Conservation (phyloP, 2,113 vertebrate genomes). For the Cinclus cinclus region DNA sequence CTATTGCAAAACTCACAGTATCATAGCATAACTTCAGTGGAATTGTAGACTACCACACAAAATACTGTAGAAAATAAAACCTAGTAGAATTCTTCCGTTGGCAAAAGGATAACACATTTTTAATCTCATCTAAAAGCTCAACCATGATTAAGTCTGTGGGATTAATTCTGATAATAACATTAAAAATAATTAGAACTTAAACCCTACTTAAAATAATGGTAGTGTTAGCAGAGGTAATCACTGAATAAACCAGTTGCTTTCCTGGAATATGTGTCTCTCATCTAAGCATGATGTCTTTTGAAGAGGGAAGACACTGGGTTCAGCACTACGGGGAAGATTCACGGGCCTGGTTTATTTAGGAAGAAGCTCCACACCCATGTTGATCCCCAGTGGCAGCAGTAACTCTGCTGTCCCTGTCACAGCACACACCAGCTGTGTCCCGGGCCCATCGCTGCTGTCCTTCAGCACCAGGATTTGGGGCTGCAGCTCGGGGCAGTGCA, state of each 20-base stretch:
- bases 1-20: neutral
- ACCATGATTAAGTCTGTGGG: neutral
- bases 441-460: neutral
- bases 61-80: neutral
- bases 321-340: neutral
- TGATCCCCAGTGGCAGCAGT: neutral
- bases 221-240: neutral
- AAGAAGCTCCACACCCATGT: neutral
- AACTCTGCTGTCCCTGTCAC: neutral
- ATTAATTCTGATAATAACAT: neutral
- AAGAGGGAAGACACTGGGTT: neutral
- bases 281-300: neutral
- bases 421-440: no score
- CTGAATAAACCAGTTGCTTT: neutral
- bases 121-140: neutral
- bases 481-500: neutral
- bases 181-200: neutral
- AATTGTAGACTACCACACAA: neutral
- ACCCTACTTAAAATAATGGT: neutral
- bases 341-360: neutral
- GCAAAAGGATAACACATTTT: neutral
- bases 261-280: neutral
- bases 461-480: neutral
- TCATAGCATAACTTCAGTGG: neutral
- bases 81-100: neutral